These are phyloP conservation scores for Caenorhabditis zanzibari DNA, from an alignment of 2,888 invertebrate genomes.

Conservation along the genomic window DNA sequence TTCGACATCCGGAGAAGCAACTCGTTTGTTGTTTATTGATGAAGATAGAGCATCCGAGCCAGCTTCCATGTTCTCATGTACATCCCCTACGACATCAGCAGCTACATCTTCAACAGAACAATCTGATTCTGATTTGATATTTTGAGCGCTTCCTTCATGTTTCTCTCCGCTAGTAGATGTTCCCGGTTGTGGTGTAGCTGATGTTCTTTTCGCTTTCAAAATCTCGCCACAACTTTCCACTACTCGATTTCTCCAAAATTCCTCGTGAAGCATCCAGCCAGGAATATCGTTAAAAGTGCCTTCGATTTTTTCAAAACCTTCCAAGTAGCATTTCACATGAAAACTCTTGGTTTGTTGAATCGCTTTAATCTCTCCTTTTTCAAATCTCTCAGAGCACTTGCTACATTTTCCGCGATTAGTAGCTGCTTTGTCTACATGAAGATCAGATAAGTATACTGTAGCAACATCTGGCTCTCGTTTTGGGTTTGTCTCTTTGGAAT, in stretches of 20 bases:
- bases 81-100: too few relatives aligned
- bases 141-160: not conserved
- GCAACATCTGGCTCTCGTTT: not conserved
- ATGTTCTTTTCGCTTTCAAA: not conserved
- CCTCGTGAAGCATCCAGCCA: constrained; percentile 11
- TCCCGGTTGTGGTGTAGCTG: not conserved
- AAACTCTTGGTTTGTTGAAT: constrained; percentile 51
- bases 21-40: not conserved
- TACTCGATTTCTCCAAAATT: not conserved
- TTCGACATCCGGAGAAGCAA: not conserved
- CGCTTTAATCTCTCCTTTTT: constrained; percentile 68
- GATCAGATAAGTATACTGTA: not conserved
- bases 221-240: not conserved
- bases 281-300: constrained; percentile 14
- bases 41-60: not conserved
- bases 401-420: constrained; percentile 73
- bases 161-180: not conserved
- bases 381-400: constrained; percentile 70
- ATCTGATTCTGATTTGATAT: not conserved
- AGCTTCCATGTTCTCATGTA: too few relatives aligned
- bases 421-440: constrained; percentile 9
- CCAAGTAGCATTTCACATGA: constrained; percentile 71
- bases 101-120: not conserved
- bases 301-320: not conserved
- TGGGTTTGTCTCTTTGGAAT: too few relatives aligned